A percentile compares a stretch with the other conserved stretches of the same genome.
Evolutionary conservation across 2,888 invertebrate species (phyloP).

Genomic region (Conus canariensis): DNA sequence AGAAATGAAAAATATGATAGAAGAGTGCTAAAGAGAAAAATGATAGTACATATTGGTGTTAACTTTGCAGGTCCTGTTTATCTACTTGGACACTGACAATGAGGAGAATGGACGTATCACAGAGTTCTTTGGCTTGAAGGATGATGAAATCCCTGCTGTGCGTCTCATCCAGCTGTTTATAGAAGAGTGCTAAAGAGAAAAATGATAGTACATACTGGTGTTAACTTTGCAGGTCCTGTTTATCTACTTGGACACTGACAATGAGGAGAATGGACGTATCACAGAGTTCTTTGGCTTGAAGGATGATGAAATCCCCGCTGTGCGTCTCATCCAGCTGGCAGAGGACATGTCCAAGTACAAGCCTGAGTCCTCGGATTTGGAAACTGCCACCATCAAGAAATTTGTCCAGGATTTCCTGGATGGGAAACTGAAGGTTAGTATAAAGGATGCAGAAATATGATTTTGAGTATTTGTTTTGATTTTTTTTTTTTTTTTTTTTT

Average conservation of each 20-base stretch:
- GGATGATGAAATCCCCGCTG: slow-evolving; percentile 86
- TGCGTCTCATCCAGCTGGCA: slow-evolving; percentile 95
- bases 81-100: slow-evolving; percentile 96
- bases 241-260: slow-evolving; percentile 96
- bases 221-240: slow-evolving; percentile 86
- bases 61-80: slow-evolving; percentile 88
- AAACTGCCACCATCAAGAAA: slow-evolving; percentile 84
- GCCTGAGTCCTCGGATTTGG: slow-evolving; percentile 84
- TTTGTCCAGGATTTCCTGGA: slow-evolving; percentile 95
- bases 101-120: slow-evolving; percentile 97
- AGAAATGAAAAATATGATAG: no score
- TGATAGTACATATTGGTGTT: background rate
- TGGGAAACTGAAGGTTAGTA: slow-evolving; percentile 88
- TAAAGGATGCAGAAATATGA: background rate
- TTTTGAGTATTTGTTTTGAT: background rate
- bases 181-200: background rate
- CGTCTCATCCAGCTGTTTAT: slow-evolving; percentile 85
- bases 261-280: slow-evolving; percentile 97
- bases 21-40: no score
- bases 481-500: background rate
- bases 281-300: slow-evolving; percentile 99
- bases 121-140: slow-evolving; percentile 99
- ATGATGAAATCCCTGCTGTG: slow-evolving; percentile 86
- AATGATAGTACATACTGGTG: background rate
- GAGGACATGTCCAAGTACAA: slow-evolving; percentile 88